A percentile compares a stretch with the other conserved stretches of the same genome.
Evolutionary conservation across 2,797 vertebrate genomes (phyloP).

Genomic region (Brachyrhaphis roseni): DNA sequence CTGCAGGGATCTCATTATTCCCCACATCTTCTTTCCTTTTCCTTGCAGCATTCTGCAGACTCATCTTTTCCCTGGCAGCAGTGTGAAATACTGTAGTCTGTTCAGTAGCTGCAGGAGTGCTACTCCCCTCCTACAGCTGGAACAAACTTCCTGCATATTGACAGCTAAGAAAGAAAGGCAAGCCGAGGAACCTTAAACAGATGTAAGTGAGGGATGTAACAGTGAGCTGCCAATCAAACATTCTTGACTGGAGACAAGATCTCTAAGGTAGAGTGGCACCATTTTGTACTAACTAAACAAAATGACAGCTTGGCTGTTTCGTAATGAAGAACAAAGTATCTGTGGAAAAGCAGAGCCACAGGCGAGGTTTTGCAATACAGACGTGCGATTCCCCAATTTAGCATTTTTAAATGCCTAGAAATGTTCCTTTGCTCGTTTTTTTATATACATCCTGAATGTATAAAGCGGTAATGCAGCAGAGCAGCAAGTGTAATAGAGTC

Average conservation of each 20-base stretch:
- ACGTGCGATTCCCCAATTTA: slow-evolving; percentile 7
- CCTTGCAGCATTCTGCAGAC: slow-evolving; percentile 68
- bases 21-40: slow-evolving; percentile 40
- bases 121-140: slow-evolving; percentile 40
- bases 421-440: slow-evolving; percentile 11
- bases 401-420: slow-evolving; percentile 5
- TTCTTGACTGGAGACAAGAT: not conserved
- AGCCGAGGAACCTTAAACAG: slow-evolving; percentile 44
- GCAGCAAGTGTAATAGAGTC: not conserved
- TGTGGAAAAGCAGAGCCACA: not conserved
- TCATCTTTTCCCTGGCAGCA: slow-evolving; percentile 64
- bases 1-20: slow-evolving; percentile 20
- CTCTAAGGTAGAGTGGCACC: not conserved
- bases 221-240: not conserved
- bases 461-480: slow-evolving; percentile 6
- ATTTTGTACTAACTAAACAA: not conserved
- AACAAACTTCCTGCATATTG: slow-evolving; percentile 37
- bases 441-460: not conserved
- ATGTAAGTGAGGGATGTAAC: slow-evolving; percentile 23
- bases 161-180: slow-evolving; percentile 30
- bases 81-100: slow-evolving; percentile 38
- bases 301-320: slow-evolving; percentile 11
- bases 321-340: slow-evolving; percentile 11
- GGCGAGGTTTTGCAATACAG: slow-evolving; percentile 9
- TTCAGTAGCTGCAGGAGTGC: slow-evolving; percentile 38